A percentile compares a stretch with the other conserved stretches of the same genome.
Conservation (phyloP, 2,797 vertebrate species). For the Petrocephalus schoutedeni region DNA sequence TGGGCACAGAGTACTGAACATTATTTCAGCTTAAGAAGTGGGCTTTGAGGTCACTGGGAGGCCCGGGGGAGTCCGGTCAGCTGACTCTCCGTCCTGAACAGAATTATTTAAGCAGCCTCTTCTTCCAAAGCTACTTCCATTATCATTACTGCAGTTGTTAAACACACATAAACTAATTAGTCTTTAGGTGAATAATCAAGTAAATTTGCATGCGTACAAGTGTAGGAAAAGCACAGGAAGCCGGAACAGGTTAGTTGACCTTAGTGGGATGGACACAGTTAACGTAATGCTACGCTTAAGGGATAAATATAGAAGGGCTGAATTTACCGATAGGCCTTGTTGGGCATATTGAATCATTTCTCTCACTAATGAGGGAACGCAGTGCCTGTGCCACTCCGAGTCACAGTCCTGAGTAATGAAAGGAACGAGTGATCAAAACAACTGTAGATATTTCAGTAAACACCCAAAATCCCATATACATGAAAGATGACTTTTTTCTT, state of each 20-base stretch:
- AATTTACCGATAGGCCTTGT: not conserved
- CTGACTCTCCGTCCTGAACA: not conserved
- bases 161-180: not conserved
- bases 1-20: not conserved
- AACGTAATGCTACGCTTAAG: not conserved
- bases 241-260: not conserved
- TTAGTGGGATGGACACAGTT: not conserved
- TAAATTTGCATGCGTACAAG: not conserved
- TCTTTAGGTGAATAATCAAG: not conserved
- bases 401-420: not conserved
- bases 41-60: not conserved
- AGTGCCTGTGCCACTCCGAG: not conserved
- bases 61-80: not conserved
- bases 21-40: not conserved
- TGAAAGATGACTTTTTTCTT: not conserved
- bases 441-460: conserved; percentile 4
- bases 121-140: not conserved
- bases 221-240: not conserved
- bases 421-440: not conserved
- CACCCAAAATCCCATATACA: not conserved
- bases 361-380: not conserved
- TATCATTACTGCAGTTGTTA: not conserved
- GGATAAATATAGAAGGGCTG: not conserved
- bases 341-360: conserved; percentile 1
- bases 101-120: not conserved